A percentile compares a stretch with the other conserved stretches of the same genome.
Evolutionary conservation across 2,113 vertebrate genomes (phyloP).

Genomic region (Onychorhynchus coronatus): DNA sequence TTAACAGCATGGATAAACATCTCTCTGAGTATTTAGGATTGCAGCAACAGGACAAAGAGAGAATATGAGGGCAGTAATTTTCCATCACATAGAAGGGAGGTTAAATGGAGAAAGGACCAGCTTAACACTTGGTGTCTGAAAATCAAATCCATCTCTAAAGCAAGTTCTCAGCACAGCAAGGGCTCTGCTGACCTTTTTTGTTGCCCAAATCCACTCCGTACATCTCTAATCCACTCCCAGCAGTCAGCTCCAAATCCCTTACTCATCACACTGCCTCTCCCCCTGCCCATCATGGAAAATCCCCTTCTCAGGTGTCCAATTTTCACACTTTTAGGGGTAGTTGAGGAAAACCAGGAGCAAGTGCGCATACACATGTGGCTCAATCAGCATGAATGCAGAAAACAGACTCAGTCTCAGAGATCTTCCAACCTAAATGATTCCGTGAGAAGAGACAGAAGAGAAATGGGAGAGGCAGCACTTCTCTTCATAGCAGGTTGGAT

Average conservation of each 20-base stretch:
- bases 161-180: neutral
- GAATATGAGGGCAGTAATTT: constrained; percentile 45
- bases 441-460: neutral
- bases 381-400: neutral
- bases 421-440: neutral
- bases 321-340: neutral
- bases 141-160: neutral
- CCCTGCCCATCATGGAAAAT: neutral
- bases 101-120: neutral
- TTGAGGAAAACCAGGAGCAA: neutral
- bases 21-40: neutral
- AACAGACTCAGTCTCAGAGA: neutral
- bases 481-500: neutral
- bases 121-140: neutral
- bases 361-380: accelerated
- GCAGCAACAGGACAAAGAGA: neutral
- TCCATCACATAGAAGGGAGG: constrained; percentile 10
- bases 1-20: constrained; percentile 50
- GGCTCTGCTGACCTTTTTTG: neutral
- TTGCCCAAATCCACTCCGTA: neutral
- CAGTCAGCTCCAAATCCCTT: neutral
- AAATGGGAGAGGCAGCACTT: neutral
- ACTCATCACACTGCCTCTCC: neutral
- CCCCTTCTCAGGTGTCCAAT: accelerated
- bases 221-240: neutral